These are phyloP conservation scores for Argya squamiceps DNA, from an alignment of 2,797 vertebrate genomes.

Conservation along the genomic window DNA sequence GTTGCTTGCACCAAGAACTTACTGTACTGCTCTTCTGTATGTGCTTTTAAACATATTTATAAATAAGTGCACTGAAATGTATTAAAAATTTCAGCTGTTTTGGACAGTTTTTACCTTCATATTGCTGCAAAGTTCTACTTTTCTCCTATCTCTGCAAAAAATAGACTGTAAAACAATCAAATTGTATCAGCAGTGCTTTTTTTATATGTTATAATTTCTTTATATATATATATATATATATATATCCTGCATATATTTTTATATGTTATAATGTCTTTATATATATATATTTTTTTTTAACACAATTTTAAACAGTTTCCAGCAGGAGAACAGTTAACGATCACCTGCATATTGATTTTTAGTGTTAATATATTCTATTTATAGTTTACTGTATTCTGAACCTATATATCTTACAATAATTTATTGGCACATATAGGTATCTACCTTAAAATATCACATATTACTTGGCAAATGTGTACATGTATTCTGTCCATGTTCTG, in stretches of 20 bases:
- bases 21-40: neutral
- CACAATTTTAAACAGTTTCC: neutral
- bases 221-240: neutral
- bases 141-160: neutral
- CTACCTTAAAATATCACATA: neutral
- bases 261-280: neutral
- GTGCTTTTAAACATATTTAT: neutral
- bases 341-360: neutral
- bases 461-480: neutral
- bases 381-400: neutral
- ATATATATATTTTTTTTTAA: neutral
- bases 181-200: neutral
- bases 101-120: neutral
- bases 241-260: neutral
- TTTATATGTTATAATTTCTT: neutral
- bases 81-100: neutral
- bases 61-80: neutral
- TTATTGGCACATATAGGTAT: rapidly evolving
- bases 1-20: neutral
- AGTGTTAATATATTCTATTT: neutral
- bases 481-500: neutral
- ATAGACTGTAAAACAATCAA: neutral
- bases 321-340: neutral
- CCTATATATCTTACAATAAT: neutral
- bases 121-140: neutral